These are phyloP conservation scores for Scrobipalpa atriplicella DNA, from an alignment of 2,888 invertebrate species.

Conservation along the genomic window DNA sequence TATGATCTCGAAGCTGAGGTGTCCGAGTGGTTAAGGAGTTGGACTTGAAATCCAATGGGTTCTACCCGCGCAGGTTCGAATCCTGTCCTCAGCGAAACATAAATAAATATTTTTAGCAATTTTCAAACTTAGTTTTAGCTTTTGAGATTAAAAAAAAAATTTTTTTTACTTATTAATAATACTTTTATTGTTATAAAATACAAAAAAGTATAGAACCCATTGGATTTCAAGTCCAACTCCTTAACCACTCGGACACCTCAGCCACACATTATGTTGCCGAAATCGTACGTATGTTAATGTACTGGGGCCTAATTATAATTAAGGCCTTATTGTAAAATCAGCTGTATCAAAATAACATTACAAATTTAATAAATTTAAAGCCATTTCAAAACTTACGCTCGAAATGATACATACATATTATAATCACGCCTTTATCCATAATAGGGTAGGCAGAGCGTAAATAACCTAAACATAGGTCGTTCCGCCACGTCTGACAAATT, in stretches of 20 bases:
- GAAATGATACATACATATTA: no score
- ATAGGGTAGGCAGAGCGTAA: no score
- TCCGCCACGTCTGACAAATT: no score
- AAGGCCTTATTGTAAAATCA: background rate
- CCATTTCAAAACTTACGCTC: no score
- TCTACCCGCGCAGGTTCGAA: constrained; percentile 83
- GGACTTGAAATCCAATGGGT: constrained; percentile 84
- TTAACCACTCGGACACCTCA: constrained; percentile 83
- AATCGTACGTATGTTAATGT: background rate
- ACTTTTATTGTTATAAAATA: no score
- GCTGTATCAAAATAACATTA: background rate
- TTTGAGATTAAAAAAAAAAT: background rate
- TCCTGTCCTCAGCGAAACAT: constrained; percentile 72
- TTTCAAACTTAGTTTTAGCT: background rate
- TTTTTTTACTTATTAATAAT: no score
- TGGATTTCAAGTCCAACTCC: constrained; percentile 84
- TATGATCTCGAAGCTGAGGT: constrained; percentile 65
- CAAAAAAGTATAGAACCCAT: constrained; percentile 82
- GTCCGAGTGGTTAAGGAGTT: constrained; percentile 83
- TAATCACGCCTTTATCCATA: no score
- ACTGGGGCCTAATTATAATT: background rate
- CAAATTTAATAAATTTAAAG: no score
- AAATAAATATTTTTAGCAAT: background rate
- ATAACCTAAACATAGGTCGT: no score
- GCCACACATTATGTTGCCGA: constrained; percentile 43